Evolutionary conservation across 2,797 vertebrate genomes (phyloP), one percentile per base, ranked within the genome.

Genomic region (Heterohyrax brucei): DNA sequence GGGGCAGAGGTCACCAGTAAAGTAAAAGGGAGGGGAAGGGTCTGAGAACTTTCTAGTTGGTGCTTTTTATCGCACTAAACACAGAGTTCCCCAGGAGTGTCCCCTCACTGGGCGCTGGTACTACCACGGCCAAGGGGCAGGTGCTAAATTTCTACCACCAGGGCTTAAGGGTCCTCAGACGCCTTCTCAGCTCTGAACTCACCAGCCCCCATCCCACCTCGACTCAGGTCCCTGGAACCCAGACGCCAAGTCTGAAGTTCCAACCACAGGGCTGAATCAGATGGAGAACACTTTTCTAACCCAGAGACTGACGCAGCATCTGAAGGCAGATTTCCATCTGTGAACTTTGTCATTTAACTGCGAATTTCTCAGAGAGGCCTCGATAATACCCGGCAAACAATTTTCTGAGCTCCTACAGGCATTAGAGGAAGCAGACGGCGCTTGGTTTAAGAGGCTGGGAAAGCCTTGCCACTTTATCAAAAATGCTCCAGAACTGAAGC

Each of bases 321-420:
- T 21, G 59, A 87, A 30, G 81, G 39, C 56, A 82, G 64, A 84
- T 83, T 68, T 87, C 73, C 73, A 10, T 75, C 81, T 2, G 2
- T 78, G 66, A 94, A 78, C 50, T 70, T 28, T 56, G 46, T 72
- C 81, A 81, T 39, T 94, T 84, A 87, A 79, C 66, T 81, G 64
- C 14, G 53, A 79, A 61, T 73, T 84, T 46, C 89, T 70, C 72
- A 46, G 44, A 28, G 10, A 86, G 39, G 39, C 70, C 61, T 70
- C 46, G 50, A 53, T 13, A 53, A 13, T 13, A 53, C 53, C 53
- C 53, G 4, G 53, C 18, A 85, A 82, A 59, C 39, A 77, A 78
- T 73, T 91, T 82, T 33, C 81, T 86, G 50, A 88, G 93, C 53
- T 64, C 56, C 68, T 84, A 30, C 4, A 1, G 68, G 61, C 21